Conservation (phyloP, 2,888 invertebrate genomes). For the Cantharis lateralis region DNA sequence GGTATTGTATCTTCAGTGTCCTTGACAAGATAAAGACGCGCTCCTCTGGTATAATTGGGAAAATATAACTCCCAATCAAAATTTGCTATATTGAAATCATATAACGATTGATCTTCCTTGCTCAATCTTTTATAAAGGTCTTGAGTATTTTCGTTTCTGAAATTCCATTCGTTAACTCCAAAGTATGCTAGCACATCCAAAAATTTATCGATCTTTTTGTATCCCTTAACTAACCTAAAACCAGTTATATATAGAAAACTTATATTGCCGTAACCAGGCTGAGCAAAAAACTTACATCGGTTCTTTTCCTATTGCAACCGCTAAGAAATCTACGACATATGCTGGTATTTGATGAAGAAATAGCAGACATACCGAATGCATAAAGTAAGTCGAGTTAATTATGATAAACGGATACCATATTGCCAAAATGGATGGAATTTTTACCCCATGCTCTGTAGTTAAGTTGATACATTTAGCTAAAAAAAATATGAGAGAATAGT, state of each 20-base stretch:
- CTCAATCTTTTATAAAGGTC: conserved; percentile 60
- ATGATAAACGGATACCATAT: conserved; percentile 56
- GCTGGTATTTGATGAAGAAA: conserved; percentile 68
- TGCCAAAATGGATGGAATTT: conserved; percentile 59
- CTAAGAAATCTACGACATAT: conserved; percentile 61
- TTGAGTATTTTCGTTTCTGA: conserved; percentile 59
- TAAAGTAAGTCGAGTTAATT: conserved; percentile 46
- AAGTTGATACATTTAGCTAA: conserved; percentile 59
- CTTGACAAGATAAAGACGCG: conserved; percentile 75
- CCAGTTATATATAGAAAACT: not conserved
- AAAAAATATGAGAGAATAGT: not conserved
- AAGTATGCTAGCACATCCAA: conserved; percentile 77
- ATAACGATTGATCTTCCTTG: conserved; percentile 59
- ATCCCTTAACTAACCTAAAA: conserved; percentile 75
- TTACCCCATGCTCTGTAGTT: conserved; percentile 59
- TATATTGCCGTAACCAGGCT: not conserved
- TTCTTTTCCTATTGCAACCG: conserved; percentile 54
- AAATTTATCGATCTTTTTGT: conserved; percentile 80
- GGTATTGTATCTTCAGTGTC: conserved; percentile 72
- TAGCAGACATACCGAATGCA: conserved; percentile 56
- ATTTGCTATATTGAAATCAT: conserved; percentile 72
- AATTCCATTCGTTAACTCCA: conserved; percentile 66
- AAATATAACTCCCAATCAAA: conserved; percentile 75
- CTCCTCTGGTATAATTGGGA: conserved; percentile 69
- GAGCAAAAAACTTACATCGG: conserved; percentile 54